Conservation (phyloP, 2,797 vertebrate genomes). For the Crypturellus tataupa region DNA sequence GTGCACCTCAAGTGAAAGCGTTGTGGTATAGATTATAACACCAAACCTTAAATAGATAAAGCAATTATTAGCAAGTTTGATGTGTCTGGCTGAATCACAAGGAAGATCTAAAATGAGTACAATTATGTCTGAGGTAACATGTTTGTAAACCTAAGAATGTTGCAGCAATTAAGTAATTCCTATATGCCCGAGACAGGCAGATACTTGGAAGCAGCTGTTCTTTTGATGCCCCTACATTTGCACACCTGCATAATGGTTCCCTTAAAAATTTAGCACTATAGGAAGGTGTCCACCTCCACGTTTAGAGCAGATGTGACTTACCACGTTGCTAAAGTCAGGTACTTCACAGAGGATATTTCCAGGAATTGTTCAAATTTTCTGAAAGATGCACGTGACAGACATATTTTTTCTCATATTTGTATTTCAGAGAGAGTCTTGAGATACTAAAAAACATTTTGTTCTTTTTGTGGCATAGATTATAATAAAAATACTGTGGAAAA, state of each 20-base stretch:
- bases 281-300: neutral
- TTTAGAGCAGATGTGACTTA: fast-evolving
- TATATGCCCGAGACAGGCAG: fast-evolving
- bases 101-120: neutral
- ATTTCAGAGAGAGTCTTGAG: neutral
- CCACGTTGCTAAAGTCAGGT: neutral
- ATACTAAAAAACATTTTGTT: neutral
- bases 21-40: neutral
- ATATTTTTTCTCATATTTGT: neutral
- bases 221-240: neutral
- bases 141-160: neutral
- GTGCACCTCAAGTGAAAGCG: neutral
- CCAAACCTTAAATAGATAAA: neutral
- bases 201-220: neutral
- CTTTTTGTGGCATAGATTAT: neutral
- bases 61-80: neutral
- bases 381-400: neutral
- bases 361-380: neutral
- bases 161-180: neutral
- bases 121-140: fast-evolving
- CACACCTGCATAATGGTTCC: neutral
- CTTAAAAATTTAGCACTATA: neutral
- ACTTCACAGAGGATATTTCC: neutral
- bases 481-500: neutral
- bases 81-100: neutral